Conservation (phyloP, 2,797 vertebrate genomes). For the Characodon lateralis region DNA sequence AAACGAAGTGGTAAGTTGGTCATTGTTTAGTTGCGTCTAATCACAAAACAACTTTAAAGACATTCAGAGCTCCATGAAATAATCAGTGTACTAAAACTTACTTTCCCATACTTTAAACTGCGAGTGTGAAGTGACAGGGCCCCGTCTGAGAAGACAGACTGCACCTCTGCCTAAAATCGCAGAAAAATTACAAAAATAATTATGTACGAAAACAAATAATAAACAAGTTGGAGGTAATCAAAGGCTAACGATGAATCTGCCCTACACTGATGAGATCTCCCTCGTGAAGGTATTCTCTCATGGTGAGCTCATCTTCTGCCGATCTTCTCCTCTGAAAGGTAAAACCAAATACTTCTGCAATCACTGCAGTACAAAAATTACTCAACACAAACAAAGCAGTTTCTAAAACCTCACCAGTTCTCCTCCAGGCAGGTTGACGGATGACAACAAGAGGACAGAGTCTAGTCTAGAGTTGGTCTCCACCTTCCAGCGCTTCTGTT, state of each 20-base stretch:
- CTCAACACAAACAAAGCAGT: background rate
- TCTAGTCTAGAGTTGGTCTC: constrained; percentile 95
- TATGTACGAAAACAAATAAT: background rate
- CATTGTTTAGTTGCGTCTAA: background rate
- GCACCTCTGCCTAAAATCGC: constrained; percentile 90
- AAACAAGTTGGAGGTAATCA: background rate
- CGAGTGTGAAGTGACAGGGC: constrained; percentile 93
- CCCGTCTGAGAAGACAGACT: constrained; percentile 94
- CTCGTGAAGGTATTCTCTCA: constrained; percentile 95
- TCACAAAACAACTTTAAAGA: background rate
- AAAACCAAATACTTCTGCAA: background rate
- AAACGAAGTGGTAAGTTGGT: background rate
- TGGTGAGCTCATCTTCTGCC: constrained; percentile 94
- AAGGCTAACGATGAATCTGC: constrained; percentile 29
- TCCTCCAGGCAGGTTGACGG: constrained; percentile 95
- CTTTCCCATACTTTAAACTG: constrained; percentile 97
- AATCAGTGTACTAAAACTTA: constrained; percentile 53
- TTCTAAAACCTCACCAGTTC: constrained; percentile 87
- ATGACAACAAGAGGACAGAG: constrained; percentile 91
- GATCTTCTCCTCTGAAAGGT: constrained; percentile 90
- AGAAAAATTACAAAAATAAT: constrained; percentile 47
- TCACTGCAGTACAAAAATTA: background rate
- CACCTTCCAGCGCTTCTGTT: constrained; percentile 98
- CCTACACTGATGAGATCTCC: constrained; percentile 98
- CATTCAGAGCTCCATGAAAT: background rate